Base-by-base conservation (phyloP, 2,888 invertebrate species). In the Leptinotarsa rubiginosa region DNA sequence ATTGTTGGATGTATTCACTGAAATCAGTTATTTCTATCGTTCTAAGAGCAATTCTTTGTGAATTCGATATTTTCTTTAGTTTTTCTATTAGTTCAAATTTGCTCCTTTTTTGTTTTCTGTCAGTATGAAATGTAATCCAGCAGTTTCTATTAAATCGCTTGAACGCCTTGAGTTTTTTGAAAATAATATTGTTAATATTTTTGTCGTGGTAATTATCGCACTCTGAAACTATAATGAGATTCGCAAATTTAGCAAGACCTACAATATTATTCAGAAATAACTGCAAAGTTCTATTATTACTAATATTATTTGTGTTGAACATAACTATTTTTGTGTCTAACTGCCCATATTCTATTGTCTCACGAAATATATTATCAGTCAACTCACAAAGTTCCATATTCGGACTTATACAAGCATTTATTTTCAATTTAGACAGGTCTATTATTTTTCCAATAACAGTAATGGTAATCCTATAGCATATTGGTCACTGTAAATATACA, bases 181-280 rank as follows among this genome's bases (percentile, higher is more conserved):
- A 65, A 65, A 65, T 65, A 12, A 65, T 25, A 22, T 31, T 65
- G 65, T 65, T 65, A 15, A 65, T 65, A 16, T 65, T 65, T 65
- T 65, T 65, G 25, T 65, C 65, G 31, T 31, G 12, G 41, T 65
- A 25, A 16, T 41, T 31, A 41, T 65, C 31, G 65, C 65, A 65
- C 31, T 65, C 41, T 25, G 65, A 65, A 41, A 65, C 65, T 41
- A 65, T 65, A 41, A 65, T 65, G 41, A 65, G 22, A 31, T 65
- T 65, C 41, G 65, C 31, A 31, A 41, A 31, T 41, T 41, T 31
- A 25, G 10, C 7, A 65, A 65, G 65, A 31, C 65, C 41, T 65
- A 65, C 25, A 65, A 65, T 65, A 65, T 65, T 65, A 65, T 65
- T 65, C 65, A 65, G 41, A 31, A 65, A 65, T 31, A 65, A 31